Base-by-base conservation (phyloP, 2,888 invertebrate species). In the Tridacna crocea region DNA sequence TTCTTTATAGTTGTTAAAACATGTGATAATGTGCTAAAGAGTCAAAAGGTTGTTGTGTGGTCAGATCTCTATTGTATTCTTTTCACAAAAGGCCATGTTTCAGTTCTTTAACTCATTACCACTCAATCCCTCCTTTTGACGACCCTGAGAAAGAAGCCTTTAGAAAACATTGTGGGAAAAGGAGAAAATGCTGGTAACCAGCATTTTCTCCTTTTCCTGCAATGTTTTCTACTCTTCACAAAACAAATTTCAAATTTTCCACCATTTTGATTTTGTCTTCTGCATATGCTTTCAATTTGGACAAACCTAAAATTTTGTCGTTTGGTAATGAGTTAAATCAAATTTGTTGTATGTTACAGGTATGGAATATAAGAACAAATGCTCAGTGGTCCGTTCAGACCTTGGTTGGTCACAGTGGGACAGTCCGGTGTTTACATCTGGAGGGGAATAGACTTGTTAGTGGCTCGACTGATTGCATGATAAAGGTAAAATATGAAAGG, bases 291-390 rank as follows among this genome's bases (percentile, higher is more conserved):
- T 55, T 19, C 55, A 55, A 55, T 36, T 36, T 36, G 36, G 36
- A 36, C 36, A 8, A 36, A 8, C 8, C 36, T 36, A 36, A 36
- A 36, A 36, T 36, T 36, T 36, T 36, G 36, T 36, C 36, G 8
- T 36, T 36, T 36, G 2, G 36, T 36, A 36, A 36, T 4, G 36
- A 36, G 36, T 36, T 36, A 36, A 36, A 36, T 36, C 36, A 36
- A 36, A 36, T 36, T 36, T 36, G 3, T 36, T 36, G 8, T 36
- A 61, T 81, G 51, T 27, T 82, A 22, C 79, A 95, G 94, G 95
- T 95, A 19, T 95, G 95, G 95, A 95, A 95, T 89, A 95, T 95
- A 79, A 90, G 95, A 12, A 95, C 95, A 19, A 95, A 95, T 92
- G 95, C 94, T 74, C 94, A 93, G 22, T 95, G 95, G 95, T 94